These are phyloP conservation scores for Otus sunia DNA, from an alignment of 2,113 vertebrate species.

Conservation along the genomic window DNA sequence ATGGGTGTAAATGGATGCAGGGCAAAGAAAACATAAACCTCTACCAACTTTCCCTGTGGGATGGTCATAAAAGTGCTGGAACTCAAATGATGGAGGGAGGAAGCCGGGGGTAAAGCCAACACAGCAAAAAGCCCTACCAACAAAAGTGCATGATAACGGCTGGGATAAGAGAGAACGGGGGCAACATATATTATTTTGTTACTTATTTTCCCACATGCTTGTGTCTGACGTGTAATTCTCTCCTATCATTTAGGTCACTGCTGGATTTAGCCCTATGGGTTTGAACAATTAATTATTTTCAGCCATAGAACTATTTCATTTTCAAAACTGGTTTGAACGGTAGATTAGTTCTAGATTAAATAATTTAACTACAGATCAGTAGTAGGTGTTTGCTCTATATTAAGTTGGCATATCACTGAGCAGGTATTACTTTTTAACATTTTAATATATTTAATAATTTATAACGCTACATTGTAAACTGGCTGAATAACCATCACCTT, in stretches of 20 bases:
- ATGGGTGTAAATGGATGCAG: not conserved
- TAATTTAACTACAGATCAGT: constrained; percentile 64
- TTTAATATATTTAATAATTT: constrained; percentile 73
- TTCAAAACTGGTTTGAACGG: constrained; percentile 45
- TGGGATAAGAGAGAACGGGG: not conserved
- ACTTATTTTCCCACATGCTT: not conserved
- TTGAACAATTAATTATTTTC: constrained; percentile 66
- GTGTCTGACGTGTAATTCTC: not conserved
- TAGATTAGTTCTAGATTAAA: constrained; percentile 72
- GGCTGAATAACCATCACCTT: constrained; percentile 19
- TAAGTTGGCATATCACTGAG: constrained; percentile 46
- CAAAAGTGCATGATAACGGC: not conserved
- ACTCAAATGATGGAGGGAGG: not conserved
- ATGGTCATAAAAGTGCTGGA: not conserved
- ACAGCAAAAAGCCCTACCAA: not conserved
- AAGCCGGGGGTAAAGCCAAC: not conserved
- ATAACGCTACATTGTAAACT: constrained; percentile 66
- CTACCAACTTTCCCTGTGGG: not conserved
- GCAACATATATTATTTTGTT: not conserved
- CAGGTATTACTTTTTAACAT: constrained; percentile 67
- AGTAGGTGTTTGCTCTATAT: constrained; percentile 66
- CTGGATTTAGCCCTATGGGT: constrained; percentile 41
- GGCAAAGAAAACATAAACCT: not conserved
- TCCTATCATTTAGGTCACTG: constrained; percentile 2
- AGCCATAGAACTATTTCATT: constrained; percentile 40